Evolutionary conservation across 2,888 invertebrate species (phyloP), one percentile per base, ranked within the genome.

Genomic region (Erannis defoliaria): DNA sequence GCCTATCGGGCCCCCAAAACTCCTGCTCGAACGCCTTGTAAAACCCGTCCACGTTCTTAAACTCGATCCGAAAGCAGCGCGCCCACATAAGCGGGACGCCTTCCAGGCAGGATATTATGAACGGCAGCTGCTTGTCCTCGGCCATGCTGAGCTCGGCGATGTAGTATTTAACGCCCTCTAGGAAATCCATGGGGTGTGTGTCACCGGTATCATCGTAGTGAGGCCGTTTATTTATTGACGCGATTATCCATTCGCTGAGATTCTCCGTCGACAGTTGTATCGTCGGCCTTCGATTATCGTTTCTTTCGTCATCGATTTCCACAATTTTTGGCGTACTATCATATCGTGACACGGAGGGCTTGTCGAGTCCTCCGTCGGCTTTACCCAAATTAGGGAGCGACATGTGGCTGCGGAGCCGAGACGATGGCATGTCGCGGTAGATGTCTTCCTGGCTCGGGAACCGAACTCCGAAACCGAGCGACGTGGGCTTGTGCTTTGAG

Each of bases 371-470:
- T 55, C 68, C 76, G 42, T 87, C 89, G 16, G 82, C 68, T 80
- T 93, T 93, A 10, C 84, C 92, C 68, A 93, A 81, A 76, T 93
- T 91, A 26, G 93, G 93, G 37, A 93, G 79, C n/a, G 93, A 93
- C 89, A 92, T 87, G 67, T 93, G 93, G 74, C 86, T 89, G 33
- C 91, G 85, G 54, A 93, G 77, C 72, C 91, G 80, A 45, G 93
- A 90, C 5, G 92, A 91, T 16, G 93, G 91, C 88, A 92, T 82
- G 63, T 86, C 86, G 61, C 86, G 82, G 66, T 85, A 89, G 48
- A 93, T 86, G 71, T 92, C 87, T 71, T 93, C 93, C 76, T 93
- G 92, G 59, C 93, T 93, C 23, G 93, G 90, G 75, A 93, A 93
- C 19, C 91, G 85, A 31, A 93, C 93, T 19, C 93, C 93, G 58